Base-by-base conservation (phyloP, 2,888 invertebrate species). In the Melanchra persicariae region DNA sequence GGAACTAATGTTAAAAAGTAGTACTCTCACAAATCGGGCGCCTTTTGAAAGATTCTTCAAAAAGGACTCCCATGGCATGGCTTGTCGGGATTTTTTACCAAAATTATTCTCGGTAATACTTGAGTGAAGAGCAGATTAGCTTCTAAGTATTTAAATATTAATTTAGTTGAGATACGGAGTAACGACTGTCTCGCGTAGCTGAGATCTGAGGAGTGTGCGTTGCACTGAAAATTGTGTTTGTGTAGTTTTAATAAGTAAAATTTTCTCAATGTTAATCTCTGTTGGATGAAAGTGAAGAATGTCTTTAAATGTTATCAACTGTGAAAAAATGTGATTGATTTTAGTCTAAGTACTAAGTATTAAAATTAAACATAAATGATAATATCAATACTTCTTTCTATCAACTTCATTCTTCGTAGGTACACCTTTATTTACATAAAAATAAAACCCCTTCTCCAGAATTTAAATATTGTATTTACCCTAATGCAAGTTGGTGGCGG, bases 241-340 rank as follows among this genome's bases (percentile, higher is more conserved):
- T 22, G 24, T 70, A 59, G 30, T 24, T 47, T 40, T 58, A 40
- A 12, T 47, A 70, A 70, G 10, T 59, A 8, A 26, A 22, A 54
- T 12, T 59, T 77, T 71, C 78, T 74, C 72, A 71, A 54, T 49
- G 34, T 49, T 54, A 71, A 60, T 78, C 72, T 74, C 72, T 60
- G 19, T 43, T 55, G n/a, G 1, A 55, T 49, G 22, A 78, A 54
- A 60, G 49, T 43, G 24, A 71, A 71, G 43, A 57, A 70, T 49
- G 22, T 17, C 1, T 47, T 65, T 22, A 8, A 74, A 43, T 49
- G 3, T 66, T 30, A 4, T 19, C 10, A 49, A 40, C 7, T 37
- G 72, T 63, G 15, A 37, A 24, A 9, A 30, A 30, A 22, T 19
- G n/a, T n/a, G n/a, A 22, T 54, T 17, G 1, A 24, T n/a, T n/a